Base-by-base conservation (phyloP, 2,888 invertebrate species). In the Salpingus planirostris region DNA sequence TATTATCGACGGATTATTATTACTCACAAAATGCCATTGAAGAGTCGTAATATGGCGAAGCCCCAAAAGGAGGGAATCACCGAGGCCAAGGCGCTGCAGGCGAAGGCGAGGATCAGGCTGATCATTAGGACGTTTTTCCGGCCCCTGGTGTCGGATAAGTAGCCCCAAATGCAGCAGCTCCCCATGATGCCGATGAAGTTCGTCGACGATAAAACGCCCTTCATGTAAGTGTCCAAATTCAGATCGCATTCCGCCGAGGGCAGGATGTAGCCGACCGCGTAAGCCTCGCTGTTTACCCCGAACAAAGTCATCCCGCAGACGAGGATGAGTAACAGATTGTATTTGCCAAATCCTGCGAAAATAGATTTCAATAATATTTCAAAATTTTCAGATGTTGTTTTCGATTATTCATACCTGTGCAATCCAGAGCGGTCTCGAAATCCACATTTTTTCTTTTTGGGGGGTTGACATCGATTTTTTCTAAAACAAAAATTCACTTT, bases 21-120 rank as follows among this genome's bases (percentile, higher is more conserved):
- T 29, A 39, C 42, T 42, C 33, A 48, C 48, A 45, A 48, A 27
- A 46, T 29, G 24, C 48, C 48, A 21, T 44, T 48, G 11, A 43
- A 30, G 15, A 46, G 40, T 24, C 44, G 27, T 2, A 44, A 21
- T 2, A 42, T 27, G 11, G 39, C 31, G 25, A 46, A 43, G 5
- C 40, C 35, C 46, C 46, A 46, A 21, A 48, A 48, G 13, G 44
- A 40, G 12, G 36, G 18, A 2, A 34, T 36, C 12, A 48, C 33
- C 3, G 41, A 31, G 3, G 42, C 32, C 2, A 28, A 12, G 2
- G 42, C 22, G 8, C 44, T 43, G 22, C 39, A 33, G 3, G 40
- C 7, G 23, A 43, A 44, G 3, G 40, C 38, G 6, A 41, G 5
- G 8, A 46, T 24, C 13, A 47, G 31, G 18, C 42, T 40, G 11